phyloP scores from a whole-genome alignment of 2,113 vertebrate genomes.

The Saccopteryx bilineata region DNA sequence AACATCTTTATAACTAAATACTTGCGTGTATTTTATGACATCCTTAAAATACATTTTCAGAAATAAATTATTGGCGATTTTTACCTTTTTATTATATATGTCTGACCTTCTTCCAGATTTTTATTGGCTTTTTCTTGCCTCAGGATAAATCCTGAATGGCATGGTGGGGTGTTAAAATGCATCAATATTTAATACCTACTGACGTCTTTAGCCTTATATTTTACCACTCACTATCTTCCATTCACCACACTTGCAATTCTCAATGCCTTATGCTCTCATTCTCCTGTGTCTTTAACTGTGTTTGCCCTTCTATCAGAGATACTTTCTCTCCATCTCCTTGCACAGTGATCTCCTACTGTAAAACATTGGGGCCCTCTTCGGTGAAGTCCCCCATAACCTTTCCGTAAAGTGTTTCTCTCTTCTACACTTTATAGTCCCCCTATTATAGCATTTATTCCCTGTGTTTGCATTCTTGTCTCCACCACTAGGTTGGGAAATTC shows the following conservation, averaged over 20 bases:
- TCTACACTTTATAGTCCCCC: neutral
- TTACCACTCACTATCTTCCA: neutral
- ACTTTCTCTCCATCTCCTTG: neutral
- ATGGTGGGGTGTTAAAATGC: neutral
- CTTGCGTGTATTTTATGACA: neutral
- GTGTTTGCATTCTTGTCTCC: neutral
- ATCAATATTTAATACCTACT: neutral
- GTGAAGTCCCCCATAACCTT: neutral
- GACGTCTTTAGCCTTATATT: neutral
- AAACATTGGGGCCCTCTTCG: neutral
- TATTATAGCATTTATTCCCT: neutral
- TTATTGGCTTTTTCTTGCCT: neutral
- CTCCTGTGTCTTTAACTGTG: neutral
- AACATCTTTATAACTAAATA: neutral
- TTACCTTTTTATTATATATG: conserved; percentile 1
- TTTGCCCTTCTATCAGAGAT: neutral
- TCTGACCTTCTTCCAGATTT: neutral
- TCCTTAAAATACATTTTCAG: neutral
- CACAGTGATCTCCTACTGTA: neutral
- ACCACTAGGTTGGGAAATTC: neutral
- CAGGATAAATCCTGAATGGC: neutral
- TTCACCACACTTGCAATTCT: neutral
- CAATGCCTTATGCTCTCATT: neutral
- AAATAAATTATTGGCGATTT: neutral
- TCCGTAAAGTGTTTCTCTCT: neutral